Base-by-base conservation (phyloP, 2,888 invertebrate species). In the Lathronympha strigana region DNA sequence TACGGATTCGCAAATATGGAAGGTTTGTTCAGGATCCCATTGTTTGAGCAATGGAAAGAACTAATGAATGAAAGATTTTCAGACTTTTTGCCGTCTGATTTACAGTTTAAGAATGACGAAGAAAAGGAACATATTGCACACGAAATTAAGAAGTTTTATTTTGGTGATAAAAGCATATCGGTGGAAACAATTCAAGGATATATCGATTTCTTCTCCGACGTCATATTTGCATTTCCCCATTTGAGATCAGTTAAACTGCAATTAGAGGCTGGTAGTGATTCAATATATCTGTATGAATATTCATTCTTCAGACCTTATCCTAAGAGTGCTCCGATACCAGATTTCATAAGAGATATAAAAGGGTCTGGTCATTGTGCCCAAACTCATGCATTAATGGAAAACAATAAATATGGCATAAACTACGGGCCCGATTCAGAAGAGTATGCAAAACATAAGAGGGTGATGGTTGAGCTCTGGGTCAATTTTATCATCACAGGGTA, bases 61-160 rank as follows among this genome's bases (percentile, higher is more conserved):
- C 55, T 47, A 61, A 86, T 88, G 83, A 82, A 83, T 73, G 67
- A 76, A 13, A 80, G 78, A 0, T 86, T 87, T 73, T 76, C 82
- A 0, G 78, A 85, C n/a, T 87, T 83, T 60, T 36, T 88, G 17
- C 85, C 87, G 1, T 72, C 67, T n/a, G 80, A 87, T 60, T 70
- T 88, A 4, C 63, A 76, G 43, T 86, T 87, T 68, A 61, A 75
- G 15, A 76, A 58, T 49, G 68, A 79, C 0, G 51, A 70, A 2
- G 75, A 83, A 67, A 81, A 72, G 70, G 71, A 79, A 67, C 17
- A 69, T 36, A 74, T 85, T 0, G 79, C 79, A 0, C 40, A 72
- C 13, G 23, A 49, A 25, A 66, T 81, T 1, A 83, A 80, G 68
- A 55, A 76, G 6, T 82, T 80, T 71, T 83, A 83, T 71, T 86